Percentiles rank a stretch among this genome's conserved stretches.
Evolutionary conservation across 2,797 vertebrate genomes (phyloP).

Genomic region (Chelmon rostratus): DNA sequence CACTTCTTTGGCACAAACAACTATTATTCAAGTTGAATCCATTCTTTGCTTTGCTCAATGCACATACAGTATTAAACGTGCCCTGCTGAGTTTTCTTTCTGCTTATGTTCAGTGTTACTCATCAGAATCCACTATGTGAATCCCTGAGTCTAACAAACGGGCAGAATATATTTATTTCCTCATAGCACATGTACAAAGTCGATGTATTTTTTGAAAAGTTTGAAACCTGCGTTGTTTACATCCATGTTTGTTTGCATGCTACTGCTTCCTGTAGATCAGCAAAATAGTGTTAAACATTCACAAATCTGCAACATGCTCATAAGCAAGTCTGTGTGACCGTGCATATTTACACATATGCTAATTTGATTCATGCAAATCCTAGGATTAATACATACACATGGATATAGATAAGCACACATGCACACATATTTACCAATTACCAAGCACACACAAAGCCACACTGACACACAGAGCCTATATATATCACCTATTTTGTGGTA

Average conservation of each 20-base stretch:
- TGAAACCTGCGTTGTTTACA: background rate
- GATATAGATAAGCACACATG: background rate
- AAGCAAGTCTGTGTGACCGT: background rate
- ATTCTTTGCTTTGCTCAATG: conserved; percentile 9
- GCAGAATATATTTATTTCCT: background rate
- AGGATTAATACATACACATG: background rate
- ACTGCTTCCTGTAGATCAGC: background rate
- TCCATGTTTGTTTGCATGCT: background rate
- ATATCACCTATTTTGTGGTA: conserved; percentile 3
- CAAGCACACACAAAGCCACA: background rate
- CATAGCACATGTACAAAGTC: background rate
- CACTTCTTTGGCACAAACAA: background rate
- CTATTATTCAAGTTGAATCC: background rate
- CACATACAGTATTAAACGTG: background rate
- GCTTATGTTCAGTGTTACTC: conserved; percentile 7
- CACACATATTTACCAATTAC: background rate
- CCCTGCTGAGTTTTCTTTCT: conserved; percentile 20
- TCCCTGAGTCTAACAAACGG: conserved; percentile 17
- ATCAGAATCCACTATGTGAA: background rate
- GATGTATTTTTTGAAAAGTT: background rate
- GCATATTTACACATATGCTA: conserved; percentile 8
- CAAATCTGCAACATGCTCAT: background rate
- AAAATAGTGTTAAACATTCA: background rate
- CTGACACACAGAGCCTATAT: background rate
- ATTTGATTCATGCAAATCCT: background rate